Base-by-base conservation (phyloP, 2,797 vertebrate species). In the Micromesistius poutassou region DNA sequence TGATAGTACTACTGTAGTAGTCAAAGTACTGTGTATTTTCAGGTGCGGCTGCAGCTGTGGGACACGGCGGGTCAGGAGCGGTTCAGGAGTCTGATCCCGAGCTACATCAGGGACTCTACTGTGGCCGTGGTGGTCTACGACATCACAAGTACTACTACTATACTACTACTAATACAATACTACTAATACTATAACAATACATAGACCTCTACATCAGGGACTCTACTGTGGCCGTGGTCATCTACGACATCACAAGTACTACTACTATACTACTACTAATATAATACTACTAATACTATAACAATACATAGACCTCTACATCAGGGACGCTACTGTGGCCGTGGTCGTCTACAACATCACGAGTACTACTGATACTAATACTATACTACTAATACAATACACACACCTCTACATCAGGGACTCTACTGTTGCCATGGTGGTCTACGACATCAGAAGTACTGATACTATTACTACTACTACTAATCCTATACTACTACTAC, bases 271-370 rank as follows among this genome's bases (percentile, higher is more conserved):
- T 33, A 33, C 33, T 46, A 46, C 13, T 13, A 46, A 46, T 46
- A 46, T 46, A 46, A 13, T 46, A 46, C 13, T 46, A 46, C 14
- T 46, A 46, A 0, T 16, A 14, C 13, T 46, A 14, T n/a, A n/a
- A n/a, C n/a, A n/a, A n/a, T n/a, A n/a, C n/a, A 14, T 46, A 46
- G n/a, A n/a, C n/a, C n/a, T n/a, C 42, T 46, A 46, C 14, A 16
- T 50, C 46, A 50, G 46, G 4, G 96, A 97, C 93, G 97, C 96
- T 87, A 97, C 96, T 0, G 96, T 97, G 87, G 96, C 96, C 0
- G 96, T 97, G 86, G 96, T 97, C 85, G 96, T 97, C 82, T 97
- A 97, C 0, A 96, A 97, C 88, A 97, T 97, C 70, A 97, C 96
- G 86, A 97, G 96, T 97, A 83, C 13, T 9, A 2, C 14, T 33